phyloP scores from a whole-genome alignment of 2,797 vertebrate species.

The Enteromius anoplus region DNA sequence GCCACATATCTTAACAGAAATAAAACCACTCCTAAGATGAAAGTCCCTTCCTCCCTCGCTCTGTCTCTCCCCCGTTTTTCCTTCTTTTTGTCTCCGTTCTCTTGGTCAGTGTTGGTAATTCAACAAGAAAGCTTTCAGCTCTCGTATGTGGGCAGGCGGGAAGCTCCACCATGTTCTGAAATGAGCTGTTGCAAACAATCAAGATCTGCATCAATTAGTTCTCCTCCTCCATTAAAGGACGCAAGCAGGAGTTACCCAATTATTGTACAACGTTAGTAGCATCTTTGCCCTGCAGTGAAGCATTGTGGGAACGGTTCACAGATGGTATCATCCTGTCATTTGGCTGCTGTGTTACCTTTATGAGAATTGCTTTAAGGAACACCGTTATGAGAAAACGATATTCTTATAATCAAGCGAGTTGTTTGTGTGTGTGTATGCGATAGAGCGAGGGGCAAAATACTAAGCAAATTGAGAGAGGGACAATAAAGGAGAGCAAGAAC shows the following conservation, averaged over 20 bases:
- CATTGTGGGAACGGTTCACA: background rate
- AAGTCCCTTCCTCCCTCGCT: background rate
- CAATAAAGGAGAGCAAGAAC: background rate
- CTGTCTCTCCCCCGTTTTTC: background rate
- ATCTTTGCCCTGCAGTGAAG: constrained; percentile 15
- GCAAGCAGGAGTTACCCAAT: constrained; percentile 22
- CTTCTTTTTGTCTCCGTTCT: constrained; percentile 21
- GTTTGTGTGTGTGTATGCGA: background rate
- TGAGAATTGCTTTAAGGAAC: constrained; percentile 12
- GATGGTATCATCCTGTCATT: constrained; percentile 17
- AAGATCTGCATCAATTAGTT: constrained; percentile 42
- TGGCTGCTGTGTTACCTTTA: constrained; percentile 25
- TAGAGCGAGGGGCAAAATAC: background rate
- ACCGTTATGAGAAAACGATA: constrained; percentile 24
- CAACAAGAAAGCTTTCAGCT: constrained; percentile 33
- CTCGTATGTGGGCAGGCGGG: constrained; percentile 10
- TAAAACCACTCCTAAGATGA: constrained; percentile 11
- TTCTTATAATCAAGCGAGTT: constrained; percentile 5
- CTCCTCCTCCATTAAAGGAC: constrained; percentile 14
- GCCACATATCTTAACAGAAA: background rate
- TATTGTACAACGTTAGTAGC: background rate
- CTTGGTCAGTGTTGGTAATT: constrained; percentile 34
- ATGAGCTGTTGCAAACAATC: constrained; percentile 33
- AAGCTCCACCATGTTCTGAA: constrained; percentile 37
- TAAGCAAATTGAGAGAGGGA: background rate